These are phyloP conservation scores for Halictus rubicundus DNA, from an alignment of 1,140 invertebrate genomes.

Conservation along the genomic window DNA sequence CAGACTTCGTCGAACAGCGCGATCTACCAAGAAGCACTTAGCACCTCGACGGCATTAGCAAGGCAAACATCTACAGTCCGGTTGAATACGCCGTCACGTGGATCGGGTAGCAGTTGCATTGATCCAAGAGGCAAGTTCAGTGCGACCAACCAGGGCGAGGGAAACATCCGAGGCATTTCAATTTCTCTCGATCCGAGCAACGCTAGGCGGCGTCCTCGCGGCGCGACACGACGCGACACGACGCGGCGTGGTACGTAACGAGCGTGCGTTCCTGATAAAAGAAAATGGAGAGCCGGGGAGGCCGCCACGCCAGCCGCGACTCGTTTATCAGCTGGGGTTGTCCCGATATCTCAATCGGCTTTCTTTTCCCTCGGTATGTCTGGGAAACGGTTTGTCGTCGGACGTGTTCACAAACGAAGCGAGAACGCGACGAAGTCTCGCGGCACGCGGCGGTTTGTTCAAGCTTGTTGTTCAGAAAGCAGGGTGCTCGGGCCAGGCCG, in stretches of 20 bases:
- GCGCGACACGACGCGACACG: no score
- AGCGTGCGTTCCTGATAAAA: slow-evolving; percentile 24
- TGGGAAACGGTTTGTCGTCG: not conserved
- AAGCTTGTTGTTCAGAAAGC: slow-evolving; percentile 14
- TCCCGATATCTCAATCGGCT: slow-evolving; percentile 33
- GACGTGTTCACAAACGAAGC: not conserved
- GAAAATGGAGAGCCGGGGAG: not conserved
- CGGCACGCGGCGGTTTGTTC: not conserved
- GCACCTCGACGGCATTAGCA: not conserved
- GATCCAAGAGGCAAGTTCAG: not conserved
- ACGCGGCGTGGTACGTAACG: not conserved
- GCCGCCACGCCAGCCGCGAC: no score
- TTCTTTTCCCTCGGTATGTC: not conserved
- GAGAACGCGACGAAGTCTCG: not conserved
- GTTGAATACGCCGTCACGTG: not conserved
- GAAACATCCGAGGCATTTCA: slow-evolving; percentile 2
- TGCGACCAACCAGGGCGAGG: not conserved
- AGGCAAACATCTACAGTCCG: not conserved
- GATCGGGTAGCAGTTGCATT: not conserved
- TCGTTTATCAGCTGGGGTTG: slow-evolving; percentile 14
- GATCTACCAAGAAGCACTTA: no score
- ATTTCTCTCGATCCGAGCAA: not conserved
- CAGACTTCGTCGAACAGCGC: no score
- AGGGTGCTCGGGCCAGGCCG: slow-evolving; percentile 27
- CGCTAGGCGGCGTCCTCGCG: no score